phyloP scores from a whole-genome alignment of 2,113 vertebrate species.

The Lontra canadensis region DNA sequence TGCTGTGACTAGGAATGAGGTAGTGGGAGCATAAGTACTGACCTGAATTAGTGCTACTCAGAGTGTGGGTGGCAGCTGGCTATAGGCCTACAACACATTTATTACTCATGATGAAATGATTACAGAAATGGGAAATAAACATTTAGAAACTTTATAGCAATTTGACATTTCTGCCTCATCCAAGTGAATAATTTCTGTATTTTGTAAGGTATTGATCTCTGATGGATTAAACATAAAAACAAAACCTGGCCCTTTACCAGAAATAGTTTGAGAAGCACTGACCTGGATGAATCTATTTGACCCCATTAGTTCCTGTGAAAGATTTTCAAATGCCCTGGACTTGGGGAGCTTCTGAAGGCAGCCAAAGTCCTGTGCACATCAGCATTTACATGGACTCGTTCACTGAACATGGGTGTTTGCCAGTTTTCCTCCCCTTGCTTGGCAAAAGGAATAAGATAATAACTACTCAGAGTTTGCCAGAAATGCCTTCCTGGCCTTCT shows the following conservation, averaged over 20 bases:
- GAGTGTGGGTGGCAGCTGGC: not conserved
- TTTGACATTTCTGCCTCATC: not conserved
- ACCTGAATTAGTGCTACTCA: not conserved
- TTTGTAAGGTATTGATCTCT: not conserved
- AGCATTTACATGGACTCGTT: not conserved
- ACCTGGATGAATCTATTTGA: not conserved
- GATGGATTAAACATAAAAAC: not conserved
- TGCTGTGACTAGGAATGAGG: not conserved
- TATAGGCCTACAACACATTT: not conserved
- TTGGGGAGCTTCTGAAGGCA: not conserved
- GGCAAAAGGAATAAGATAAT: not conserved
- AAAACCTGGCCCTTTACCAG: not conserved
- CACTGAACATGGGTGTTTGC: not conserved
- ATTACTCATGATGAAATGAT: not conserved
- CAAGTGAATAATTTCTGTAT: not conserved
- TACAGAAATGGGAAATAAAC: not conserved
- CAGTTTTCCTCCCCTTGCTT: not conserved
- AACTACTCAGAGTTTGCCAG: not conserved
- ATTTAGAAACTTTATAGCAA: not conserved
- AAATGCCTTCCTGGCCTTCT: not conserved
- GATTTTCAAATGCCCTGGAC: not conserved
- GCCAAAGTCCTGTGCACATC: not conserved
- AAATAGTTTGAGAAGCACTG: not conserved
- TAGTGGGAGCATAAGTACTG: fast-evolving
- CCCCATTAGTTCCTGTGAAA: not conserved